Evolutionary conservation across 2,113 vertebrate species (phyloP).

Genomic region (Saccopteryx leptura): DNA sequence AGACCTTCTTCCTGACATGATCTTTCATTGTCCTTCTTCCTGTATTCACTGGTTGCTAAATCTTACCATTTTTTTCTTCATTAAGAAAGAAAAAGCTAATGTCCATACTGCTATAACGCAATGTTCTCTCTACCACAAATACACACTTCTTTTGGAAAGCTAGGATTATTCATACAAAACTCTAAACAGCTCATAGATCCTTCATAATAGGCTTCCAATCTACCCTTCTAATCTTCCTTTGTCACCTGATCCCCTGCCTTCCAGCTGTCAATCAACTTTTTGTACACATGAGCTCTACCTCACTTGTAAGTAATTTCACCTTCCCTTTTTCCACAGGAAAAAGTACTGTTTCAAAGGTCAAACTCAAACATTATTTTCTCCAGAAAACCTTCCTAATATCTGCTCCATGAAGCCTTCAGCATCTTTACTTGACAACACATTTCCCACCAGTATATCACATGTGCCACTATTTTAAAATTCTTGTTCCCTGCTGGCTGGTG

Average conservation of each 20-base stretch:
- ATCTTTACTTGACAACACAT: conserved; percentile 23
- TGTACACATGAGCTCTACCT: neutral
- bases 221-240: neutral
- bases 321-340: neutral
- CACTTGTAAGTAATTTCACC: neutral
- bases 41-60: neutral
- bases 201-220: neutral
- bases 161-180: conserved; percentile 1
- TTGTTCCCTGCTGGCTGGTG: neutral
- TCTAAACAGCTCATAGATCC: neutral
- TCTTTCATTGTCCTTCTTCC: neutral
- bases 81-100: neutral
- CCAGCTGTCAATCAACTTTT: neutral
- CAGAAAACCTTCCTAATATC: conserved; percentile 7
- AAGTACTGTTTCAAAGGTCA: conserved; percentile 31
- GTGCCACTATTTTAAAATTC: neutral
- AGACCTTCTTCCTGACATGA: neutral
- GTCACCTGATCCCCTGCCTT: neutral
- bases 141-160: neutral
- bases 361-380: conserved; percentile 36
- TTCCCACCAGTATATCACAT: neutral
- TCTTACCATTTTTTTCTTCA: neutral
- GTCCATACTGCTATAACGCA: neutral
- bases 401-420: conserved; percentile 31
- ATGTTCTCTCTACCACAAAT: conserved; percentile 8